Evolutionary conservation across 2,888 invertebrate species (phyloP).

Genomic region (Cataglyphis livida): DNA sequence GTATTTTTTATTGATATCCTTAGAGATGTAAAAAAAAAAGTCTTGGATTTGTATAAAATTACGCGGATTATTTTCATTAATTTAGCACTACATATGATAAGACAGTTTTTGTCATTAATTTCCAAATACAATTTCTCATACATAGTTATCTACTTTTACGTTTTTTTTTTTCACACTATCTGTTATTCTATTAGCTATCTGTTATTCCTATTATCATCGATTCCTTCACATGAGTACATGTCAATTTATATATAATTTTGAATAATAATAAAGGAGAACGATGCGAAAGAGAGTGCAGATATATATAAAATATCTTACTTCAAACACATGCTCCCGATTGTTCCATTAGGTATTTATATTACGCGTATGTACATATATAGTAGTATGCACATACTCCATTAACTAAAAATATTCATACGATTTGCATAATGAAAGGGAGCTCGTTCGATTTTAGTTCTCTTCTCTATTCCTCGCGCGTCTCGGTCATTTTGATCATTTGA

Average conservation of each 20-base stretch:
- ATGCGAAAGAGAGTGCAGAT: not conserved
- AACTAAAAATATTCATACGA: constrained; percentile 3
- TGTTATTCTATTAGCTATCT: not conserved
- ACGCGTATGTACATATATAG: not conserved
- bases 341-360: not conserved
- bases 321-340: not conserved
- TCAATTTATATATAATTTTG: not conserved
- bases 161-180: not conserved
- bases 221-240: not conserved
- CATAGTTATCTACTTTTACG: not conserved
- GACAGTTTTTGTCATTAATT: not conserved
- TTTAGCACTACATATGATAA: not conserved
- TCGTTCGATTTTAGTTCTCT: not conserved
- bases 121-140: not conserved
- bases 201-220: not conserved
- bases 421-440: not conserved
- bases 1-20: not conserved
- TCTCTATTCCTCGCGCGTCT: constrained; percentile 7
- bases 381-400: not conserved
- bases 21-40: not conserved
- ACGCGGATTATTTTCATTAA: not conserved
- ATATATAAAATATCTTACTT: not conserved
- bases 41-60: not conserved
- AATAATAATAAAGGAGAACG: not conserved
- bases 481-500: constrained; percentile 16